Evolutionary conservation across 2,888 invertebrate genomes (phyloP), one percentile per base, ranked within the genome.

Genomic region (Megamerina dolium): DNA sequence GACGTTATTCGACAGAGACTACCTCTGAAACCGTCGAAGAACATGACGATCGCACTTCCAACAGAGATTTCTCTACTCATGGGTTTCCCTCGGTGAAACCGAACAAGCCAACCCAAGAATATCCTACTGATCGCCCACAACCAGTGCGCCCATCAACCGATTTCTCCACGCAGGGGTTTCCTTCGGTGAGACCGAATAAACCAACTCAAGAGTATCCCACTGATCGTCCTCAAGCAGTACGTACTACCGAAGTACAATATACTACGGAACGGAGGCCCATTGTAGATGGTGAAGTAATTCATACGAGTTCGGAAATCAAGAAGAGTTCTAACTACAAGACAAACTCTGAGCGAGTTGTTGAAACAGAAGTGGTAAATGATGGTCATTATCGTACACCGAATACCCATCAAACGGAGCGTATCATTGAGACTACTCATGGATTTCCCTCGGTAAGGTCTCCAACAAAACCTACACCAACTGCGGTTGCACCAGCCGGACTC

Each of bases 11-110:
- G 13, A 68, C 65, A 3, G 66, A 68, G 41, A 66, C 62, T 18
- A 65, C 68, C 1, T 68, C 68, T 13, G 68, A 68, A 36, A 68
- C 64, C 13, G 56, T 64, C 14, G 60, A 69, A 39, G 52, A 54
- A 32, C 26, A 38, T 29, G 59, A 58, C 4, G 59, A 59, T 43
- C 54, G 51, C 10, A n/a, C n/a, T n/a, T 40, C 44, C n/a, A 37
- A 46, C 1, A 35, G 39, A 6, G 63, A 63, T 26, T 57, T 56
- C 23, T 53, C 57, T 17, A 63, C 63, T 1, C 64, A 63, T 42
- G 65, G 63, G 0, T 63, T 60, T 52, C 60, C 66, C 17, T 59
- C 66, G 13, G 61, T 57, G 2, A 58, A 53, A 21, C 20, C 61
- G 1, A 53, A 61, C 32, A 62, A 59, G 17, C 61, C 60, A 8